Conservation (phyloP, 2,113 vertebrate genomes). For the Nothocercus julius region DNA sequence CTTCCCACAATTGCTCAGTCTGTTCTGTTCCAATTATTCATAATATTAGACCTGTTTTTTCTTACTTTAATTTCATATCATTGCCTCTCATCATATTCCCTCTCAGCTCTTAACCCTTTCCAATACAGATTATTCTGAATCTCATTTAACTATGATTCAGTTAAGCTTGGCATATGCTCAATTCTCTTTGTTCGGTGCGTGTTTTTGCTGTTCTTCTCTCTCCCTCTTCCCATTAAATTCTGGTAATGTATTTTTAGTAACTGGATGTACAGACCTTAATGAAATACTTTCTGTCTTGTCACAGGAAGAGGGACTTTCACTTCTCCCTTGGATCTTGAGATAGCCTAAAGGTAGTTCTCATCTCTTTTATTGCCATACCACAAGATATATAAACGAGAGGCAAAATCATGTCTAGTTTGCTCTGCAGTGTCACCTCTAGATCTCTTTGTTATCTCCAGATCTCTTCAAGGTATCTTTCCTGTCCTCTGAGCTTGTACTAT, state of each 20-base stretch:
- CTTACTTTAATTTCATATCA: constrained; percentile 37
- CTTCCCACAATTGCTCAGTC: constrained; percentile 43
- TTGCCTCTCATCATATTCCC: constrained; percentile 21
- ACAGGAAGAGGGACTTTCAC: neutral
- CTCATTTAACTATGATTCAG: neutral
- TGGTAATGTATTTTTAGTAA: neutral
- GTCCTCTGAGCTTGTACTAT: neutral
- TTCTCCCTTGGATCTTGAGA: neutral
- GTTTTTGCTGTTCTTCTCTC: neutral
- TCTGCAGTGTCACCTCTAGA: neutral
- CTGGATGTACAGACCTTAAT: neutral
- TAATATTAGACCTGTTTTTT: constrained; percentile 34
- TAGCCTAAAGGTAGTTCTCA: constrained; percentile 23
- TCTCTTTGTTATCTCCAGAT: neutral
- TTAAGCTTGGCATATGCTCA: neutral
- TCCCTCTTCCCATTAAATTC: neutral
- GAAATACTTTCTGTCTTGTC: neutral
- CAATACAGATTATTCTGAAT: neutral
- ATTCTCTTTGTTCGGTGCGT: neutral
- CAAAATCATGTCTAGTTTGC: neutral
- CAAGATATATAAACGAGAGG: neutral
- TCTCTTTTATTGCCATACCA: neutral
- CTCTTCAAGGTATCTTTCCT: neutral
- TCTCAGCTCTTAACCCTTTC: constrained; percentile 34
- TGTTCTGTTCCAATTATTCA: constrained; percentile 59